phyloP scores from a whole-genome alignment of 2,888 invertebrate genomes.

The Sipha maydis region DNA sequence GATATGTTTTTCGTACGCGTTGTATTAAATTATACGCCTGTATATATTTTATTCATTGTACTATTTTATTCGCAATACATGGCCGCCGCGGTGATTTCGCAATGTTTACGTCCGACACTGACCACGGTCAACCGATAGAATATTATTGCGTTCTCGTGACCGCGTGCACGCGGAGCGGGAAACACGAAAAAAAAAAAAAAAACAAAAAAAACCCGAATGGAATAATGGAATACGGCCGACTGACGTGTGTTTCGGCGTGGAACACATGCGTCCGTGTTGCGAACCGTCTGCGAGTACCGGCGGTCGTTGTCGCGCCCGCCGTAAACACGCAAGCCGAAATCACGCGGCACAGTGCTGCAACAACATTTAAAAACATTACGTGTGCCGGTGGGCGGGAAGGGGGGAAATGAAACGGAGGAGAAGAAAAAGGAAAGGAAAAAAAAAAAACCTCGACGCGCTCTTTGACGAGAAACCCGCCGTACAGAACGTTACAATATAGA shows the following conservation, averaged over 20 bases:
- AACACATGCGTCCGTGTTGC: not conserved
- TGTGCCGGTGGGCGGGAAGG: too few species aligned
- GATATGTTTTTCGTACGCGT: too few species aligned
- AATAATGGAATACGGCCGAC: constrained; percentile 23
- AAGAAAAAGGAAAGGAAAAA: not conserved
- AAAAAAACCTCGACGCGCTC: not conserved
- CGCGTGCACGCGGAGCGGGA: not conserved
- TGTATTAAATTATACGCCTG: not conserved
- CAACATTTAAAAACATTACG: too few species aligned
- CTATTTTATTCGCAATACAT: not conserved
- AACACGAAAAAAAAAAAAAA: constrained; percentile 1
- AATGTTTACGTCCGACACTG: constrained; percentile 17
- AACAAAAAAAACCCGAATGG: not conserved
- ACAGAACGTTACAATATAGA: too few species aligned
- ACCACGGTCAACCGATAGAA: constrained; percentile 49
- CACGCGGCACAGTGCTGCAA: not conserved
- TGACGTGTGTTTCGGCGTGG: constrained; percentile 31
- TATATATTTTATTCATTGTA: not conserved
- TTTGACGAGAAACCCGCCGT: not conserved
- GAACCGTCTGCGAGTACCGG: too few species aligned
- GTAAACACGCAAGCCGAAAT: constrained; percentile 16
- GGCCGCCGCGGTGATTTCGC: not conserved
- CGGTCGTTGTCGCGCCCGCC: not conserved
- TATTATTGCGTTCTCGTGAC: constrained; percentile 23
- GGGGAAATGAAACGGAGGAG: too few species aligned